phyloP scores from a whole-genome alignment of 2,888 invertebrate species.

The Synergus japonicus region DNA sequence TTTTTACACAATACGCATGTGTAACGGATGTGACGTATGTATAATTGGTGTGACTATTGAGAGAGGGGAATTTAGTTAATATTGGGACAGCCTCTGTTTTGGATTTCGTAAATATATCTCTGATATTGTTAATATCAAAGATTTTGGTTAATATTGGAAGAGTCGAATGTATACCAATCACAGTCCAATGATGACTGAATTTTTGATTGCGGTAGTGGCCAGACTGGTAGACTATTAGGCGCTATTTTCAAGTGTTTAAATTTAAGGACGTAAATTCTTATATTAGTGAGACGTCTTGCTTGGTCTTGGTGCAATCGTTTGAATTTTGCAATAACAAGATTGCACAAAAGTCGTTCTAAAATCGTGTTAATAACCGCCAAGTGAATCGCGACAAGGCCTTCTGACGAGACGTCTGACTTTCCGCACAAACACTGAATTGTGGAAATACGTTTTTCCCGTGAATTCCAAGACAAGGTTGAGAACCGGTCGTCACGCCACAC shows the following conservation, averaged over 20 bases:
- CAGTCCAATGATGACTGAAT: neutral
- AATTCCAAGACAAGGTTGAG: conserved; percentile 63
- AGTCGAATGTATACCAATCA: no score
- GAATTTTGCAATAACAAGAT: conserved; percentile 59
- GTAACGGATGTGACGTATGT: no score
- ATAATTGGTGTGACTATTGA: no score
- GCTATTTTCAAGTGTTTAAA: neutral
- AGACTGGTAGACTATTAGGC: neutral
- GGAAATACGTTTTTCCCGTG: conserved; percentile 49
- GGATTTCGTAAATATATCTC: no score
- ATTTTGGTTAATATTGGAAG: no score
- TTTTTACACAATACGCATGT: no score
- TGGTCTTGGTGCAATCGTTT: conserved; percentile 50
- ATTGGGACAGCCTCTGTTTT: no score
- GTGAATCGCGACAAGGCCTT: conserved; percentile 67
- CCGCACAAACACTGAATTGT: conserved; percentile 54
- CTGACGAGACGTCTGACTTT: conserved; percentile 57
- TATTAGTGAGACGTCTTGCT: conserved; percentile 40
- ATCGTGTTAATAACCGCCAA: conserved; percentile 68
- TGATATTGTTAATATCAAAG: no score
- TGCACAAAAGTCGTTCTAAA: conserved; percentile 68
- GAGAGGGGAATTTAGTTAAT: no score
- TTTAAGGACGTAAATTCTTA: conserved; percentile 23
- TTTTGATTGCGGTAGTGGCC: neutral
- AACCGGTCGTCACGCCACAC: conserved; percentile 4